These are phyloP conservation scores for Drosophila hamatofila DNA, from an alignment of 2,888 invertebrate genomes.

Conservation along the genomic window DNA sequence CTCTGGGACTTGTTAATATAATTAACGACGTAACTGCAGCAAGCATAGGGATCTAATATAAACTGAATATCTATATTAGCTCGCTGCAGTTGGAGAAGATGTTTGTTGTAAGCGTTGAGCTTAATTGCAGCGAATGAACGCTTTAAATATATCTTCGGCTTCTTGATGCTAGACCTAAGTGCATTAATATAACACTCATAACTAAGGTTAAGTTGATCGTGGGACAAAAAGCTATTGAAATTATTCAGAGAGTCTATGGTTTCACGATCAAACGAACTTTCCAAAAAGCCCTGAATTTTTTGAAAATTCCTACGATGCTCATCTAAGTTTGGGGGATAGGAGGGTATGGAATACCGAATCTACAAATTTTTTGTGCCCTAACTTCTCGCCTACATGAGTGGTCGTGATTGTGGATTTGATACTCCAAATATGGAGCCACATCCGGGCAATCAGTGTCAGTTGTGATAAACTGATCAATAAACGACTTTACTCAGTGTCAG, in stretches of 20 bases:
- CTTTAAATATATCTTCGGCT: not conserved
- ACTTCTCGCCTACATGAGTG: not conserved
- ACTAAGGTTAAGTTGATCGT: too few species aligned
- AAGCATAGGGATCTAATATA: not conserved
- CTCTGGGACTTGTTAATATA: slow-evolving; percentile 5
- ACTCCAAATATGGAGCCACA: not conserved
- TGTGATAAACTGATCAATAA: not conserved
- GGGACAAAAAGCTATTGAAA: too few species aligned
- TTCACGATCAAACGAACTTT: not conserved
- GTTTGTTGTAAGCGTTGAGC: not conserved
- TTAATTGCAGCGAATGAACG: too few species aligned
- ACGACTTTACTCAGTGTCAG: too few species aligned
- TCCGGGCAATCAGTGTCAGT: not conserved
- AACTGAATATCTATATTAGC: slow-evolving; percentile 1
- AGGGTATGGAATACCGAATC: not conserved
- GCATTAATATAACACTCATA: not conserved
- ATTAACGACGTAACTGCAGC: slow-evolving; percentile 2
- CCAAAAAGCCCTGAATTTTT: not conserved
- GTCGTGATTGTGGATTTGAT: not conserved
- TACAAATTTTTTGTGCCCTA: not conserved
- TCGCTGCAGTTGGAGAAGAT: not conserved
- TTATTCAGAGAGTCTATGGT: not conserved
- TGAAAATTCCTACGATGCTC: not conserved
- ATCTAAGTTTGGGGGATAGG: not conserved
- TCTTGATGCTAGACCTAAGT: not conserved